These are phyloP conservation scores for Clarias magur DNA, from an alignment of 2,113 vertebrate genomes.

Conservation along the genomic window DNA sequence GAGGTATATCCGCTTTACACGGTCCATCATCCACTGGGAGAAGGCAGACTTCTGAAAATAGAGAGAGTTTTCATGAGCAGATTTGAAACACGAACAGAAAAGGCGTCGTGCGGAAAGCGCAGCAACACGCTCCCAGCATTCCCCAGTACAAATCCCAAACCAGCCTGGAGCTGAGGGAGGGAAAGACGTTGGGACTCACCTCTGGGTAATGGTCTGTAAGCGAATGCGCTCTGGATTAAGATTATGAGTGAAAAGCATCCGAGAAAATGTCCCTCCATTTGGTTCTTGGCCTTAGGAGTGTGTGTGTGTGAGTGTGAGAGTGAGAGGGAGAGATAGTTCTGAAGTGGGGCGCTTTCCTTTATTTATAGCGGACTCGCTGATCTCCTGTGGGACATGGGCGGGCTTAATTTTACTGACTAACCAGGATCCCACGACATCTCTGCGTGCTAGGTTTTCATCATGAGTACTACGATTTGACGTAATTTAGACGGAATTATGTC, in stretches of 20 bases:
- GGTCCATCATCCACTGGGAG: conserved; percentile 76
- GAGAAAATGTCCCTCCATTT: conserved; percentile 62
- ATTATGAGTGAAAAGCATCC: conserved; percentile 50
- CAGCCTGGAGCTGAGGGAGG: background rate
- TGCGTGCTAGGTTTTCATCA: background rate
- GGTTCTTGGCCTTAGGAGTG: background rate
- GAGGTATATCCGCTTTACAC: conserved; percentile 71
- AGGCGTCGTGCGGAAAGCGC: background rate
- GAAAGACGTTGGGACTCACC: conserved; percentile 54
- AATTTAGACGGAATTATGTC: background rate
- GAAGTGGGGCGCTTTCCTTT: conserved; percentile 16
- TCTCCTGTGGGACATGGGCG: conserved; percentile 56
- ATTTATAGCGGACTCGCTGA: background rate
- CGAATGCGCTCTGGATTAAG: conserved; percentile 48
- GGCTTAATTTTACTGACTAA: conserved; percentile 27
- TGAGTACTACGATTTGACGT: background rate
- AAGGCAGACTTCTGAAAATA: conserved; percentile 73
- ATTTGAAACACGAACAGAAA: no score
- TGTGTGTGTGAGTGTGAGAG: background rate
- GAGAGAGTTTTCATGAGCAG: background rate
- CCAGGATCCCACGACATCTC: background rate
- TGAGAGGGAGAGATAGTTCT: no score
- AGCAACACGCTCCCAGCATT: background rate
- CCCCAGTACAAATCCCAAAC: background rate
- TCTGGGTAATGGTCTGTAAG: conserved; percentile 32